These are phyloP conservation scores for Phalera bucephala DNA, from an alignment of 2,888 invertebrate species.

Conservation along the genomic window DNA sequence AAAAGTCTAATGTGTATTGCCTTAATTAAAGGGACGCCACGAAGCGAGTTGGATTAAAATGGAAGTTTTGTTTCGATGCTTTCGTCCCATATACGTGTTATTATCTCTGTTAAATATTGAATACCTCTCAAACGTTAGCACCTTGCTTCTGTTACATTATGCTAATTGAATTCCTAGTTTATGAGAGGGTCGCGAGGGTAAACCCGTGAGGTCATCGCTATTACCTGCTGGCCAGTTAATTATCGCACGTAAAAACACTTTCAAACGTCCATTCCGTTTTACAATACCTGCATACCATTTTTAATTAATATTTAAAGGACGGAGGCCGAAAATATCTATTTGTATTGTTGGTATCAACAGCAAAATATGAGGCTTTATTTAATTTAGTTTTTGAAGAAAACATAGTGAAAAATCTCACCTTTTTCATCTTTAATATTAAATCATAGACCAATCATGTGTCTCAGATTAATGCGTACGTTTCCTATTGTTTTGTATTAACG, in stretches of 20 bases:
- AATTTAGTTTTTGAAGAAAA: no score
- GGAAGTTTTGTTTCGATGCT: neutral
- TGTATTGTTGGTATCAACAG: no score
- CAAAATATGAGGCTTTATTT: no score
- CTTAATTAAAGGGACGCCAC: constrained; percentile 19
- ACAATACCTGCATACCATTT: constrained; percentile 51
- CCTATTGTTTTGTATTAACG: no score
- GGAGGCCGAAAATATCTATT: no score
- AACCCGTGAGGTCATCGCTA: constrained; percentile 47
- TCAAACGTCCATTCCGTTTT: constrained; percentile 45
- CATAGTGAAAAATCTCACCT: no score
- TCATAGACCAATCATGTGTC: no score
- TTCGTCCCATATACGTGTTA: neutral
- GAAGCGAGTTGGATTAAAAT: neutral
- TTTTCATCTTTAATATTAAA: no score
- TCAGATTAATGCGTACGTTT: no score
- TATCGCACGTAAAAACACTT: constrained; percentile 47
- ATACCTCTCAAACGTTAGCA: constrained; percentile 26
- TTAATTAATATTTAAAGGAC: constrained; percentile 61
- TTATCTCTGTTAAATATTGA: constrained; percentile 11
- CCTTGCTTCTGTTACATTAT: constrained; percentile 47
- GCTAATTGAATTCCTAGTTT: constrained; percentile 61
- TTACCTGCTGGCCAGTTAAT: constrained; percentile 53
- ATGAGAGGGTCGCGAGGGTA: constrained; percentile 48
- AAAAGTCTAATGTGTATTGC: constrained; percentile 20